Conservation (phyloP, 2,888 invertebrate genomes). For the Cataglyphis rosenhaueri region DNA sequence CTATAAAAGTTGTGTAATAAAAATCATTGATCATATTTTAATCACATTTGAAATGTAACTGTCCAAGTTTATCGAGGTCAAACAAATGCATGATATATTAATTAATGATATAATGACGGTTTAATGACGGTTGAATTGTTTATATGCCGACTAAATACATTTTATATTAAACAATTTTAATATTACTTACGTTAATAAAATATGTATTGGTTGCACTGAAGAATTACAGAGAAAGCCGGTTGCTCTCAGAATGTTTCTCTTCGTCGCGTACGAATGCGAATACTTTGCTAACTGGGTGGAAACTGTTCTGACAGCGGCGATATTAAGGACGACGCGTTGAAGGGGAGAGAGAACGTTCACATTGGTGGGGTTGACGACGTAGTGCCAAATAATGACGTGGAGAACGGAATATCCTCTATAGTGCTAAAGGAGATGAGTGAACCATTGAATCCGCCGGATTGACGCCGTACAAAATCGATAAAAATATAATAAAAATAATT, state of each 20-base stretch:
- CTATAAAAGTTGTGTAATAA: not conserved
- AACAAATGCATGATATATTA: not conserved
- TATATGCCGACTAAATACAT: not conserved
- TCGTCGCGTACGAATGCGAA: not conserved
- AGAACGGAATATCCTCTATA: slow-evolving; percentile 40
- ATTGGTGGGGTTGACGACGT: slow-evolving; percentile 48
- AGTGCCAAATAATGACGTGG: slow-evolving; percentile 36
- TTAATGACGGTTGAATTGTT: not conserved
- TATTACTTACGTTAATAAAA: slow-evolving; percentile 4
- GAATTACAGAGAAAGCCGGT: not conserved
- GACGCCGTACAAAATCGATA: slow-evolving; percentile 22
- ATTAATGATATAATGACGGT: no score
- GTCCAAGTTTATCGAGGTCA: not conserved
- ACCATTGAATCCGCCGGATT: not conserved
- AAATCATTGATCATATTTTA: slow-evolving; percentile 5
- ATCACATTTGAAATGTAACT: not conserved
- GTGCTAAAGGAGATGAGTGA: slow-evolving; percentile 19
- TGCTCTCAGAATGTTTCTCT: slow-evolving; percentile 8
- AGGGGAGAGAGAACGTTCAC: not conserved
- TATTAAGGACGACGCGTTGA: slow-evolving; percentile 42
- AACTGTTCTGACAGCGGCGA: slow-evolving; percentile 20
- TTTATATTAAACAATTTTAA: not conserved
- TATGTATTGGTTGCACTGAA: not conserved
- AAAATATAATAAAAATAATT: not conserved
- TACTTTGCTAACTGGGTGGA: slow-evolving; percentile 23